Base-by-base conservation (phyloP, 2,113 vertebrate genomes). In the Callaeas wilsoni region DNA sequence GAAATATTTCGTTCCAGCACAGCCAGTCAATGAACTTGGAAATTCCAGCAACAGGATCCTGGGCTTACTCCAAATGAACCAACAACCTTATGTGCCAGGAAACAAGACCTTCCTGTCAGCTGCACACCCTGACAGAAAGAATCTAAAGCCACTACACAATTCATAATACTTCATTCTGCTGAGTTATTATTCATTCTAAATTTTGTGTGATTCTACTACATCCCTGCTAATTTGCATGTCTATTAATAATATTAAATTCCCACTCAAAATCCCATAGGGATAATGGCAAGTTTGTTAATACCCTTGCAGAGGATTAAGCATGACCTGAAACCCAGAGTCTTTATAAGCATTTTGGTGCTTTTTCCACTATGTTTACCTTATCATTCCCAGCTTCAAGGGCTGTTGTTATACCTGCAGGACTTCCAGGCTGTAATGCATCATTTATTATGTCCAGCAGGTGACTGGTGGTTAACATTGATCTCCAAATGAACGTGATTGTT, bases 401-500 rank as follows among this genome's bases (percentile, higher is more conserved):
- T 86, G 69, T 21, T 82, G 74, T 87, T 90, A 21, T 20, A 57
- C 42, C 63, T 85, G 62, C 65, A 77, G 76, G 57, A 49, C 62
- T 87, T 67, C 73, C 87, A 73, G 26, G 65, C 47, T 35, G n/a
- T 67, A 90, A 91, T 90, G 73, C 63, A 77, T 89, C 74, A 87
- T 92, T 92, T 93, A 89, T 94, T 84, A 78, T n/a, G 59, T 80
- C 41, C 53, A 95, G 94, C 89, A 93, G 89, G 81, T 94, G 93
- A 91, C 55, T 91, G 19, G 33, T 67, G 69, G 90, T 52, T 96
- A 94, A 56, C 50, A 82, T 30, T 93, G 94, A 67, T 93, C 73
- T 95, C 62, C 32, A 90, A 95, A 80, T 92, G 50, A 79, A 39
- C 68, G 49, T 70, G 82, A 41, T 71, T 97, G 30, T 83, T 96